phyloP scores from a whole-genome alignment of 2,888 invertebrate genomes.

The Melolontha melolontha region DNA sequence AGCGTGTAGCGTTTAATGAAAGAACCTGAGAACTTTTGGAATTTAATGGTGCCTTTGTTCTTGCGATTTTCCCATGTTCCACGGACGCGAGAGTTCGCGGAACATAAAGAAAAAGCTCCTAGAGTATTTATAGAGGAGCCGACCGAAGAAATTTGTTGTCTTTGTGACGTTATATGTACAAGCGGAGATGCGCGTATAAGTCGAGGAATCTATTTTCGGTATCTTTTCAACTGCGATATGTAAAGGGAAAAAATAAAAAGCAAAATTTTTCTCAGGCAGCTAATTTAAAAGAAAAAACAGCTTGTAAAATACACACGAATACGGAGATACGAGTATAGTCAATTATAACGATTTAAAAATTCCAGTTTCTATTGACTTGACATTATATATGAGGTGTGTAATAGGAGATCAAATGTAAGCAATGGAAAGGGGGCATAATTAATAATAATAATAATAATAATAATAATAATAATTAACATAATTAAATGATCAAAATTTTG shows the following conservation, averaged over 20 bases:
- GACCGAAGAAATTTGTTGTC: conserved; percentile 11
- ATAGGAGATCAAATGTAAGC: too few relatives aligned
- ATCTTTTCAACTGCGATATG: conserved; percentile 19
- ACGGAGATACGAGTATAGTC: too few relatives aligned
- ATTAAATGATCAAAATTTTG: too few relatives aligned
- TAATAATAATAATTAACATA: too few relatives aligned
- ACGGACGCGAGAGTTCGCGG: conserved; percentile 6
- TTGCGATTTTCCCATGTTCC: conserved; percentile 23
- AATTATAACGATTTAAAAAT: too few relatives aligned
- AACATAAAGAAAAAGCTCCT: conserved; percentile 11
- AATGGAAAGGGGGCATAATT: too few relatives aligned
- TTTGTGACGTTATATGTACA: conserved; percentile 1
- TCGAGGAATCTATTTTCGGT: conserved; percentile 24
- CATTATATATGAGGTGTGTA: too few relatives aligned
- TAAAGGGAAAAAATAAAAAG: not conserved
- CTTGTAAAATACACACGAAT: not conserved
- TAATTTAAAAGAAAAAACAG: too few relatives aligned
- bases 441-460: too few relatives aligned
- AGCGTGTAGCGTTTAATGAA: conserved; percentile 20
- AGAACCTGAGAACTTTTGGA: conserved; percentile 30
- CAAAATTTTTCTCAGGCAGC: too few relatives aligned
- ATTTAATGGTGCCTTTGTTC: conserved; percentile 30
- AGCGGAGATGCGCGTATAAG: not conserved
- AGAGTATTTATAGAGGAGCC: conserved; percentile 22
- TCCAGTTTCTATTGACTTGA: too few relatives aligned